Conservation (phyloP, 2,888 invertebrate genomes). For the Auanema freiburgensis region DNA sequence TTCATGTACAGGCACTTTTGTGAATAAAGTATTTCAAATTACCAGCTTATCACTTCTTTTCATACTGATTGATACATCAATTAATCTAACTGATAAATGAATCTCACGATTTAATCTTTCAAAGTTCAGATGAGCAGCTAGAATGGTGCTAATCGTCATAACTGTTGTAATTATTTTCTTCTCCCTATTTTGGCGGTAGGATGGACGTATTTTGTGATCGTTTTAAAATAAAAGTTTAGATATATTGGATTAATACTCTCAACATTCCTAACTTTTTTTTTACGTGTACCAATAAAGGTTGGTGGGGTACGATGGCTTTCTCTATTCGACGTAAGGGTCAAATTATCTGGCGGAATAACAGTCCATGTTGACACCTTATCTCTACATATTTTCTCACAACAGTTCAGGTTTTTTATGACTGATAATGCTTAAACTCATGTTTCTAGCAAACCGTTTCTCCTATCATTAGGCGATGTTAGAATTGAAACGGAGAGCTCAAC, state of each 20-base stretch:
- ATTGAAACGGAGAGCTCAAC: constrained; percentile 39
- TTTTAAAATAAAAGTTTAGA: constrained; percentile 54
- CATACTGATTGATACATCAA: too few species aligned
- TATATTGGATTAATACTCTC: constrained; percentile 64
- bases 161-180: background rate
- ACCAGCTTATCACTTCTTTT: too few species aligned
- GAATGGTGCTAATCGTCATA: too few species aligned
- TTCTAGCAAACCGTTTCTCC: constrained; percentile 16
- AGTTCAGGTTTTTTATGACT: constrained; percentile 15
- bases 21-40: too few species aligned
- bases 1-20: too few species aligned
- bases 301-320: constrained; percentile 43
- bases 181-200: background rate
- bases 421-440: background rate
- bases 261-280: constrained; percentile 49
- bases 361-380: constrained; percentile 32
- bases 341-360: constrained; percentile 23
- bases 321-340: constrained; percentile 36
- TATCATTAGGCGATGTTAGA: constrained; percentile 63
- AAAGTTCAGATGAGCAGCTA: too few species aligned
- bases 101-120: too few species aligned
- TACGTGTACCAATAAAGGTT: constrained; percentile 26
- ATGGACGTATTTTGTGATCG: too few species aligned
- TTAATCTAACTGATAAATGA: too few species aligned
- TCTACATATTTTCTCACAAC: constrained; percentile 22